These are phyloP conservation scores for Ditula angustiorana DNA, from an alignment of 2,888 invertebrate species.

Conservation along the genomic window DNA sequence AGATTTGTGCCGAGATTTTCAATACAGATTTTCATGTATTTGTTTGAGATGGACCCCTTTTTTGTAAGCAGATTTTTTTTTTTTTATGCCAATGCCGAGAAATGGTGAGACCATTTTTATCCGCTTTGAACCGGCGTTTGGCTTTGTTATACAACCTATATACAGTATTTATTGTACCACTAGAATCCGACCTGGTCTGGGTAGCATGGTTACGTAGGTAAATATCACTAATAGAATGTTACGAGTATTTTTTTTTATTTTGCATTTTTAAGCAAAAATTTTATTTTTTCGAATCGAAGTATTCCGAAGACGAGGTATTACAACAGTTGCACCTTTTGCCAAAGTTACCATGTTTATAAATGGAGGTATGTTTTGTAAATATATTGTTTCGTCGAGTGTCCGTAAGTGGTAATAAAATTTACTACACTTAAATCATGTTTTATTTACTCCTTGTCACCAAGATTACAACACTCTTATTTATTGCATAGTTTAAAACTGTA, in stretches of 20 bases:
- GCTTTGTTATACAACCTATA: neutral
- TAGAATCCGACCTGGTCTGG: neutral
- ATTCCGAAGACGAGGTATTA: conserved; percentile 27
- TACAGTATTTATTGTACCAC: neutral
- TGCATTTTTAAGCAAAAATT: conserved; percentile 23
- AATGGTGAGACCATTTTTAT: conserved; percentile 4
- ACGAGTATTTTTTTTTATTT: conserved; percentile 11
- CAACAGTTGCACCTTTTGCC: conserved; percentile 31
- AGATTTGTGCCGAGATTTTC: too few species aligned
- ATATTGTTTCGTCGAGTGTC: conserved; percentile 34
- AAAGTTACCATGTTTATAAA: conserved; percentile 41
- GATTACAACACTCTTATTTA: neutral
- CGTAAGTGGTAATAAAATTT: conserved; percentile 37
- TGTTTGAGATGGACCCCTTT: too few species aligned
- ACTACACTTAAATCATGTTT: conserved; percentile 19
- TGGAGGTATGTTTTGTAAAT: conserved; percentile 33
- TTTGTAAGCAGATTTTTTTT: neutral
- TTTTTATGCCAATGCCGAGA: neutral
- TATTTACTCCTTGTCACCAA: conserved; percentile 1
- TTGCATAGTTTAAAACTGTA: too few species aligned
- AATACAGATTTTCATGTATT: too few species aligned
- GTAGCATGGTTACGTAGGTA: conserved; percentile 5
- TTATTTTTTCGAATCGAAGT: conserved; percentile 15
- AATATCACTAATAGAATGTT: neutral
- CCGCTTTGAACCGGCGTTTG: neutral